A percentile compares a stretch with the other conserved stretches of the same genome.
phyloP scores from a whole-genome alignment of 2,888 invertebrate species.

The Diabrotica balteata region DNA sequence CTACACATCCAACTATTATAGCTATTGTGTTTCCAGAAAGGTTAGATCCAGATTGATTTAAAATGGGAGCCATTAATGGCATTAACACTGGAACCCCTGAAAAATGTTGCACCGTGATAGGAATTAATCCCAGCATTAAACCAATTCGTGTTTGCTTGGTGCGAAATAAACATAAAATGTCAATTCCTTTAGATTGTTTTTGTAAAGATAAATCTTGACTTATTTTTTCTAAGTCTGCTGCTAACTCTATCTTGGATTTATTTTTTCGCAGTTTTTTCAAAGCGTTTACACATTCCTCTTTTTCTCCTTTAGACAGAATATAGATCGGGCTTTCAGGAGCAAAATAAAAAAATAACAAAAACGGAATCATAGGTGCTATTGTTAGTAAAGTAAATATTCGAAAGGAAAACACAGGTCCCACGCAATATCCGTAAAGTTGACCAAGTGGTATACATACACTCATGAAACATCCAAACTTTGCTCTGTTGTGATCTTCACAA shows the following conservation, averaged over 20 bases:
- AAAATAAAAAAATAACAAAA: constrained; percentile 2
- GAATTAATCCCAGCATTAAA: constrained; percentile 36
- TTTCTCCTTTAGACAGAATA: constrained; percentile 5
- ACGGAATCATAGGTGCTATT: constrained; percentile 9
- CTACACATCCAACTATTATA: constrained; percentile 9
- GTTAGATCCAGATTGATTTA: constrained; percentile 4
- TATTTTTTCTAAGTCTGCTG: constrained; percentile 15
- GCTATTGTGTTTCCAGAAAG: constrained; percentile 15
- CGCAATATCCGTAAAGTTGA: constrained; percentile 3
- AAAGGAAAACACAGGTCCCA: constrained; percentile 12
- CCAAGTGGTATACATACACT: constrained; percentile 10
- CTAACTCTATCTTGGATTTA: constrained; percentile 9
- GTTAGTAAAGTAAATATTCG: constrained; percentile 10
- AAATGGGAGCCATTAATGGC: constrained; percentile 16
- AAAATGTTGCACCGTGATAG: constrained; percentile 9
- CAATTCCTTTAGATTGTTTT: background rate
- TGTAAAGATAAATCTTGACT: constrained; percentile 34
- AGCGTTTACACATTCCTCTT: constrained; percentile 10
- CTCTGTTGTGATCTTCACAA: constrained; percentile 18
- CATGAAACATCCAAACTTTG: constrained; percentile 16
- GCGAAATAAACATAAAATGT: background rate
- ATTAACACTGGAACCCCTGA: constrained; percentile 13
- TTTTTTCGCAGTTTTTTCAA: constrained; percentile 10
- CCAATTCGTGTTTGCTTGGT: constrained; percentile 12
- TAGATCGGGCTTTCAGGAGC: constrained; percentile 16